Evolutionary conservation across 92 coral and sea anemone species (phyloP).

Genomic region (Siderastrea radians): DNA sequence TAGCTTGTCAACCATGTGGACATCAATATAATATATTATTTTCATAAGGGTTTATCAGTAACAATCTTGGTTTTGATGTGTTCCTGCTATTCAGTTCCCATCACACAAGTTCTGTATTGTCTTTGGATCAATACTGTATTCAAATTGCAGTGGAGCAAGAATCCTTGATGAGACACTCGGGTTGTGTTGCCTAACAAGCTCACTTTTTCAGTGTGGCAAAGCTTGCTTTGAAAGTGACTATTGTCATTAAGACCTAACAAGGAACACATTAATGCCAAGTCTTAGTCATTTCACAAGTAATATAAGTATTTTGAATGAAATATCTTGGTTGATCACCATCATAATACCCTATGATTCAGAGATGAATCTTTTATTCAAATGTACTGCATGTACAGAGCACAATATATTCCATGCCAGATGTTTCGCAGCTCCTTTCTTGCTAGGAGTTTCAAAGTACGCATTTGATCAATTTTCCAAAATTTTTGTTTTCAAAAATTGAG

Average conservation of each 20-base stretch:
- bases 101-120: constrained; percentile 22
- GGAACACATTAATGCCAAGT: neutral
- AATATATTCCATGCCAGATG: constrained; percentile 23
- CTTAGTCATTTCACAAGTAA: constrained; percentile 5
- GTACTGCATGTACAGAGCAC: neutral
- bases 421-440: neutral
- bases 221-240: neutral
- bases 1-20: constrained; percentile 8
- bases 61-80: constrained; percentile 9
- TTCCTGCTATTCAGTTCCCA: constrained; percentile 6
- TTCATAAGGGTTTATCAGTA: constrained; percentile 18
- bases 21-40: constrained; percentile 5
- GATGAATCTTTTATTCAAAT: constrained; percentile 18
- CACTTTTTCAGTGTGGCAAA: neutral
- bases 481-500: neutral
- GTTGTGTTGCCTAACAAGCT: neutral
- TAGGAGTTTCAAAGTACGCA: neutral
- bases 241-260: neutral
- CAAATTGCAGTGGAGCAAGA: neutral
- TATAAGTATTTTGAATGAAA: constrained; percentile 4
- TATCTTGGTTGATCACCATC: neutral
- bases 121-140: neutral
- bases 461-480: neutral
- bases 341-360: neutral
- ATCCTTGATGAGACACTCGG: neutral